Evolutionary conservation across 1,140 invertebrate genomes (phyloP), one percentile per base, ranked within the genome.

Genomic region (Odontomachus brunneus): DNA sequence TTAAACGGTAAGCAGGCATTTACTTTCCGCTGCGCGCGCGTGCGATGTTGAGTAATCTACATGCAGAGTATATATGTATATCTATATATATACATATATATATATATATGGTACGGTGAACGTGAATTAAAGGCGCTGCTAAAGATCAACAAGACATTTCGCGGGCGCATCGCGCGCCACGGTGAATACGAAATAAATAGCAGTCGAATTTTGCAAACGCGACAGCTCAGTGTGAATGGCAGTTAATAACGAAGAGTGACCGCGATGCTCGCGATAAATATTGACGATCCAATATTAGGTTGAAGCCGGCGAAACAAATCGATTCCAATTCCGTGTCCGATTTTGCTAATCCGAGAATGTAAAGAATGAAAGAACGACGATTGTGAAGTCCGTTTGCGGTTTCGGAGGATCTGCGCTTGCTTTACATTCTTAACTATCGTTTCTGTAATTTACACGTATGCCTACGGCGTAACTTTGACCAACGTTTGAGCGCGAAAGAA

Each of bases 1-100:
- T 88, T 87, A 80, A 87, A 73, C 29, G 49, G 26, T 72, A 84
- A 88, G 66, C 86, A 63, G 57, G 60, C 76, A 60, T 85, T 85
- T 82, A 80, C 73, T 83, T 82, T 83, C 44, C 44, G 17, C 44
- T 33, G 14, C 38, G 59, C 15, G 29, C 44, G n/a, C 17, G 53
- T 15, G 9, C 26, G 29, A 14, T 11, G 67, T 55, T 24, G 57
- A 71, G 71, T 87, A 88, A 88, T 86, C 59, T 63, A 24, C 19
- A 74, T 38, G n/a, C 38, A 63, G 75, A 65, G 63, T 44, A 11
- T 44, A 11, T 44, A 11, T 33, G 9, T 44, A 44, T 44, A 11
- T 44, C 0, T 44, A 11, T 44, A 44, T 73, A 53, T 44, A 44
- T 44, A 7, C 9, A 11, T 44, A 44, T 44, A 44, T 44, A 44